These are phyloP conservation scores for Deroptyus accipitrinus DNA, from an alignment of 2,113 vertebrate species.

Conservation along the genomic window DNA sequence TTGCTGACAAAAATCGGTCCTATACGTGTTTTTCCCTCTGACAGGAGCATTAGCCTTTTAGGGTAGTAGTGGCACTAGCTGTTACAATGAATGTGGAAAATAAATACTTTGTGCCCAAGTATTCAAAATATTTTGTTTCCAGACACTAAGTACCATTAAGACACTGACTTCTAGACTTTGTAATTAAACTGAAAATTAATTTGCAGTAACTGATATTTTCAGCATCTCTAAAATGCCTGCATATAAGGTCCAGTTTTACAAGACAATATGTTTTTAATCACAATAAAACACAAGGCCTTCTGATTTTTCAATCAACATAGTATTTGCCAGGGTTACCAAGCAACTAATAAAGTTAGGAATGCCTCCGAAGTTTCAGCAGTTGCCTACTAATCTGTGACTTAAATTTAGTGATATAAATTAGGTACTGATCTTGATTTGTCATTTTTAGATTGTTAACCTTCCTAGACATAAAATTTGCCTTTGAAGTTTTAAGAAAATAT, in stretches of 20 bases:
- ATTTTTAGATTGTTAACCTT: background rate
- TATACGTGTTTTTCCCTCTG: background rate
- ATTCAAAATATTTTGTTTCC: background rate
- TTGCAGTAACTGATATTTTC: background rate
- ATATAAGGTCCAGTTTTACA: background rate
- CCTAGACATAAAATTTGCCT: background rate
- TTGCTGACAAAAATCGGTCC: background rate
- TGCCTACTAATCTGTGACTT: background rate
- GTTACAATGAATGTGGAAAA: background rate
- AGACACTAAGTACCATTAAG: background rate
- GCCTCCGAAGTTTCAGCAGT: background rate
- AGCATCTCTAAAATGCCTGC: background rate
- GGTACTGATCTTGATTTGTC: background rate
- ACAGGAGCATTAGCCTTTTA: background rate
- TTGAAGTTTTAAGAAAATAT: background rate
- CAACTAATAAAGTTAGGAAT: background rate
- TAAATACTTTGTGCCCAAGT: background rate
- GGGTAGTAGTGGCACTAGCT: background rate
- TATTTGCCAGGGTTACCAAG: background rate
- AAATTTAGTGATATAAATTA: background rate
- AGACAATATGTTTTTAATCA: background rate
- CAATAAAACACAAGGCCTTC: background rate
- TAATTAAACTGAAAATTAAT: background rate
- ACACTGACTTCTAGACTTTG: background rate
- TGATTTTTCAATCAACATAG: background rate